Conservation (phyloP, 2,797 vertebrate genomes). For the Erpetoichthys calabaricus region DNA sequence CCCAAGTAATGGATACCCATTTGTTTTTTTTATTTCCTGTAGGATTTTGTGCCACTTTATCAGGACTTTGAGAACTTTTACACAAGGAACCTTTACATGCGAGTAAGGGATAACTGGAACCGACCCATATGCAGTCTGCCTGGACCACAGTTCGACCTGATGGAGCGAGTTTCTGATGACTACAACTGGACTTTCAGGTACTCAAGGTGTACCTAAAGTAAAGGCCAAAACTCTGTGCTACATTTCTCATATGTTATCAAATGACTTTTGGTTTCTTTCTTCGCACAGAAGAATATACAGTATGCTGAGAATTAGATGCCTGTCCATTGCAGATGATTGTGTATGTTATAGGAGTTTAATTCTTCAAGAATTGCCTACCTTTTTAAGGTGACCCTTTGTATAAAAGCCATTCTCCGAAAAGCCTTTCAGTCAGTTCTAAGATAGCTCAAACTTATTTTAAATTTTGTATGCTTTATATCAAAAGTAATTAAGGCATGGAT, state of each 20-base stretch:
- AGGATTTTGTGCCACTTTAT: slow-evolving; percentile 89
- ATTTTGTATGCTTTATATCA: no score
- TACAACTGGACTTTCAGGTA: slow-evolving; percentile 95
- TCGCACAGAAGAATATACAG: not conserved
- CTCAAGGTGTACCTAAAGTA: not conserved
- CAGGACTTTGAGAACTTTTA: slow-evolving; percentile 96
- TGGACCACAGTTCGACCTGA: slow-evolving; percentile 66
- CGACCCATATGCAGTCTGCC: slow-evolving; percentile 80
- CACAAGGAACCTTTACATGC: slow-evolving; percentile 81
- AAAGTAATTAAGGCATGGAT: no score
- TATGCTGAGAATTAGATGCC: not conserved
- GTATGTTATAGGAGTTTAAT: no score
- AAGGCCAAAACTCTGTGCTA: no score
- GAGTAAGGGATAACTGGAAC: slow-evolving; percentile 90
- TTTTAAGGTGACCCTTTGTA: no score
- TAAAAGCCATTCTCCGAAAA: no score
- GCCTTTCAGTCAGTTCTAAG: no score
- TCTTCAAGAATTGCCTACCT: no score
- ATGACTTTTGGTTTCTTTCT: no score
- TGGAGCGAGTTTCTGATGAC: slow-evolving; percentile 83
- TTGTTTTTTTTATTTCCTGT: not conserved
- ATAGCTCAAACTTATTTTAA: no score
- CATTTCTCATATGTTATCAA: no score
- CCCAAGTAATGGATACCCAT: not conserved
- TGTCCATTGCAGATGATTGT: no score